These are phyloP conservation scores for Phaethon lepturus DNA, from an alignment of 2,113 vertebrate species.

Conservation along the genomic window DNA sequence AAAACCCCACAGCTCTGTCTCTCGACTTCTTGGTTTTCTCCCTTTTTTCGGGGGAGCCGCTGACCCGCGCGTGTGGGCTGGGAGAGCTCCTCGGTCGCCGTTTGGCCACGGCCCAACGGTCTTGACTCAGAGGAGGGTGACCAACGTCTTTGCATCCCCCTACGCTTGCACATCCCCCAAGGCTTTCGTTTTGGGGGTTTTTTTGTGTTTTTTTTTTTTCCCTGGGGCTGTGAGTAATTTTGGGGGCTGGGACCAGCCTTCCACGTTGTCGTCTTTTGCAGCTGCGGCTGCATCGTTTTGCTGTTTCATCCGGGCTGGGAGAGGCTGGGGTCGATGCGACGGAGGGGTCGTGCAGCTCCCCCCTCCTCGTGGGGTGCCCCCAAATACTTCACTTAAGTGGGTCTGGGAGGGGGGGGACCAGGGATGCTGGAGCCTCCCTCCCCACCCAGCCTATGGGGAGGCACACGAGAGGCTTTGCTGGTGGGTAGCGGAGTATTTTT, in stretches of 20 bases:
- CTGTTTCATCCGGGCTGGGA: not conserved
- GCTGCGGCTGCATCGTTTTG: not conserved
- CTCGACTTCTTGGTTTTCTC: not conserved
- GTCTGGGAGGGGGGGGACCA: too few relatives aligned
- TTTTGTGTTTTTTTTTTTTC: not conserved
- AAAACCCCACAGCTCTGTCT: not conserved
- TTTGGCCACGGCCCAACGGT: rapidly evolving
- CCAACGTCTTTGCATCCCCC: not conserved
- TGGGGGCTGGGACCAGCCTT: not conserved
- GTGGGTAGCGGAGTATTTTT: not conserved
- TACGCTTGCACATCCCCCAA: rapidly evolving
- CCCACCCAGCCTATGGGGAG: rapidly evolving
- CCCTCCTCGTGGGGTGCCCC: not conserved
- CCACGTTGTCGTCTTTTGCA: rapidly evolving
- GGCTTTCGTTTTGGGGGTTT: too few relatives aligned
- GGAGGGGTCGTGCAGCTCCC: not conserved
- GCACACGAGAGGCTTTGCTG: not conserved
- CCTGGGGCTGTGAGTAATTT: too few relatives aligned
- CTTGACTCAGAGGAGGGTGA: not conserved
- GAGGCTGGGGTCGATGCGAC: not conserved
- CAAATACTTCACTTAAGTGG: rapidly evolving
- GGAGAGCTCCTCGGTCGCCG: rapidly evolving
- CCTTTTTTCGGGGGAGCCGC: not conserved
- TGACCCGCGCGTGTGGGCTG: not conserved
- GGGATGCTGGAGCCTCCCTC: not conserved